Percentiles rank a stretch among this genome's conserved stretches.
Evolutionary conservation across 2,797 vertebrate genomes (phyloP).

Genomic region (Pyrocephalus nanus): DNA sequence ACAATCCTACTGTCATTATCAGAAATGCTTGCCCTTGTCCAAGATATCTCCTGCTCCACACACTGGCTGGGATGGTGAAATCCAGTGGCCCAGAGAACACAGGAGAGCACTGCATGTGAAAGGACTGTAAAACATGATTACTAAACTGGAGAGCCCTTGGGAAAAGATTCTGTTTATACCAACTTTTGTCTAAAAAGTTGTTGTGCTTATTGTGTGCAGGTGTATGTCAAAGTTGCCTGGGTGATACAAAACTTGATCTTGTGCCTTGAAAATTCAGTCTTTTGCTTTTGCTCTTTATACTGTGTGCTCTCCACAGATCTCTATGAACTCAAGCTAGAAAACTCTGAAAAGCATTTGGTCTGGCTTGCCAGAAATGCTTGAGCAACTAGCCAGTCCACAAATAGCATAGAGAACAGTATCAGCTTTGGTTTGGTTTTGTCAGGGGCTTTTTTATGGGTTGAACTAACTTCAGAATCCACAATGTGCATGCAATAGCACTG

Average conservation of each 20-base stretch:
- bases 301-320: neutral
- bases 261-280: neutral
- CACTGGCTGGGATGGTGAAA: neutral
- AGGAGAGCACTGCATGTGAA: neutral
- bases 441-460: neutral
- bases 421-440: neutral
- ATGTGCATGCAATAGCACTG: neutral
- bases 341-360: neutral
- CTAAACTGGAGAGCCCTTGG: neutral
- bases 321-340: neutral
- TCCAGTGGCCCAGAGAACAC: neutral
- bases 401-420: neutral
- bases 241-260: neutral
- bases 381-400: neutral
- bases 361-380: neutral
- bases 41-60: neutral
- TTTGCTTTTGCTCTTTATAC: neutral
- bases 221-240: neutral
- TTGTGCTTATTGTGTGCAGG: neutral
- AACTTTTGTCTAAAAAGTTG: slow-evolving; percentile 2
- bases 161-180: neutral
- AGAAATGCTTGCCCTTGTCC: neutral
- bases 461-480: neutral
- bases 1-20: neutral
- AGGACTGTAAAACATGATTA: neutral